phyloP scores from a whole-genome alignment of 1,140 invertebrate species.

The Hypothenemus hampei region DNA sequence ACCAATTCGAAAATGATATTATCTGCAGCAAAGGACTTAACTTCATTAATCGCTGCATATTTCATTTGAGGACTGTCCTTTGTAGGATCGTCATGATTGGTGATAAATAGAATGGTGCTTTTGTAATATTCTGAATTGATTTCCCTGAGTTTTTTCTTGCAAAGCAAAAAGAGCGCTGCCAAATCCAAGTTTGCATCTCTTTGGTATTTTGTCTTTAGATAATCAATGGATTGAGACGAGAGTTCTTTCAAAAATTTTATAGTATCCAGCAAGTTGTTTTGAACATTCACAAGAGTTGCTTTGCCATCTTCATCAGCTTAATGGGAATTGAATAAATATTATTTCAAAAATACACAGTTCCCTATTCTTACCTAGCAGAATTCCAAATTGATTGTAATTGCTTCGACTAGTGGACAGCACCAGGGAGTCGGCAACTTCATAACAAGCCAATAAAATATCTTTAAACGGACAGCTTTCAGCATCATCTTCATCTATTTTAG shows the following conservation, averaged over 20 bases:
- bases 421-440: constrained; percentile 20
- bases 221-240: constrained; percentile 10
- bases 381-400: constrained; percentile 23
- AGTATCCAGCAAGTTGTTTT: constrained; percentile 30
- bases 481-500: constrained; percentile 8
- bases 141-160: constrained; percentile 33
- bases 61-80: constrained; percentile 24
- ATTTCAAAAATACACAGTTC: background rate
- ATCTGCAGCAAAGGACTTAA: constrained; percentile 33
- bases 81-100: constrained; percentile 34
- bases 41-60: constrained; percentile 34
- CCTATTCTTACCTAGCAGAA: constrained; percentile 4
- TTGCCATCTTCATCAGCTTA: background rate
- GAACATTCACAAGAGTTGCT: background rate
- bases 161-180: constrained; percentile 31
- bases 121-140: constrained; percentile 31
- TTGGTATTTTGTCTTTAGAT: constrained; percentile 28
- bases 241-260: constrained; percentile 28
- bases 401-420: constrained; percentile 9
- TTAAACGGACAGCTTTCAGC: constrained; percentile 17
- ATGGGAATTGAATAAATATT: background rate
- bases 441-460: constrained; percentile 22
- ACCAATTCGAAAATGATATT: constrained; percentile 32
- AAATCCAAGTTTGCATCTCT: constrained; percentile 30
- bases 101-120: constrained; percentile 32